phyloP scores from a whole-genome alignment of 2,797 vertebrate species.

The Saxicola maurus region DNA sequence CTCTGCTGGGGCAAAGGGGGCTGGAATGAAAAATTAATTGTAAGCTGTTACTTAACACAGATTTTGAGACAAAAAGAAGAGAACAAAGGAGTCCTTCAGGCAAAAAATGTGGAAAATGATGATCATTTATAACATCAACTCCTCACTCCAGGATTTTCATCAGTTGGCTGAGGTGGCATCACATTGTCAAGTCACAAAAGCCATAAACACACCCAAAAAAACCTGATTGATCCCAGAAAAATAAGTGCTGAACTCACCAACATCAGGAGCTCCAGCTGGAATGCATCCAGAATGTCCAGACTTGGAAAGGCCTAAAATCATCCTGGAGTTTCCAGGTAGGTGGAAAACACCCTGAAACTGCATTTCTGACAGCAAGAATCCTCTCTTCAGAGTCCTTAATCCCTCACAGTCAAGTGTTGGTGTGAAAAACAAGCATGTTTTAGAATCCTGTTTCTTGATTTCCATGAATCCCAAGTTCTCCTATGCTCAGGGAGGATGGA shows the following conservation, averaged over 20 bases:
- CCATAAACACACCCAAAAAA: not conserved
- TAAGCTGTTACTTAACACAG: constrained; percentile 11
- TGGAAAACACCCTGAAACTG: not conserved
- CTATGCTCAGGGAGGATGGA: not conserved
- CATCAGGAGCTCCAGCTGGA: fast-evolving
- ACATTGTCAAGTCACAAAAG: not conserved
- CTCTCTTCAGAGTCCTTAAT: not conserved
- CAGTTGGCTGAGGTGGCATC: not conserved
- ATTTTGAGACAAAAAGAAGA: constrained; percentile 30
- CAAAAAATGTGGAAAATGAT: constrained; percentile 5
- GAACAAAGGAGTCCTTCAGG: constrained; percentile 41
- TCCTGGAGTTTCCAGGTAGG: not conserved
- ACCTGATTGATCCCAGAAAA: not conserved
- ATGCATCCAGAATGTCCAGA: fast-evolving
- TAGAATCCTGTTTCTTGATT: fast-evolving
- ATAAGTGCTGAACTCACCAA: not conserved
- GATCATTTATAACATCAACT: not conserved
- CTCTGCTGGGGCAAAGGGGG: not conserved
- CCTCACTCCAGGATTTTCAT: not conserved
- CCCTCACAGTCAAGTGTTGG: fast-evolving
- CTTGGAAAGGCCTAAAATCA: not conserved
- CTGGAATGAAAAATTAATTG: not conserved
- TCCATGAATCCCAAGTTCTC: fast-evolving
- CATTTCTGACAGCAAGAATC: not conserved
- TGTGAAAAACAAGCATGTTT: not conserved